Evolutionary conservation across 2,888 invertebrate genomes (phyloP).

Genomic region (Mechanitis messenoides): DNA sequence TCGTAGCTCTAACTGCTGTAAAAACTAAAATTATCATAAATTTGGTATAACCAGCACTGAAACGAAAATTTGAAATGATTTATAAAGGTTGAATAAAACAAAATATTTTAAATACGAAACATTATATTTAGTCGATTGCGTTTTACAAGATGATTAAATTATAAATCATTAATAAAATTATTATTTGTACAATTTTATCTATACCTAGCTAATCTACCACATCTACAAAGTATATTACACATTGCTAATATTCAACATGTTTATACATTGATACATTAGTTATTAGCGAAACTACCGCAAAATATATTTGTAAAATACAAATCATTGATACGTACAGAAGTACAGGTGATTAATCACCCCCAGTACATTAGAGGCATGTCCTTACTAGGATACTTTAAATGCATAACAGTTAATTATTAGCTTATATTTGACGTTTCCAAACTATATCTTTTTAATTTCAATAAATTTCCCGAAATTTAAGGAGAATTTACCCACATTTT

Average conservation of each 20-base stretch:
- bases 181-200: constrained; percentile 74
- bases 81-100: constrained; percentile 26
- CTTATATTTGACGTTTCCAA: not conserved
- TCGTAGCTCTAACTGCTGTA: too few species aligned
- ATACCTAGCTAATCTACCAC: constrained; percentile 71
- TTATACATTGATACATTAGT: constrained; percentile 60
- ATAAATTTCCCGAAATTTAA: not conserved
- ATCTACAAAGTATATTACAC: constrained; percentile 70
- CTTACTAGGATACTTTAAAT: not conserved
- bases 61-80: too few species aligned
- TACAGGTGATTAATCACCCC: not conserved
- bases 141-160: constrained; percentile 75
- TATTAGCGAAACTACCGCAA: constrained; percentile 47
- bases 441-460: not conserved
- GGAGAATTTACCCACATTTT: too few species aligned
- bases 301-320: constrained; percentile 58
- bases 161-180: constrained; percentile 66
- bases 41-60: too few species aligned
- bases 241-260: constrained; percentile 71
- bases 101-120: constrained; percentile 52
- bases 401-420: constrained; percentile 1
- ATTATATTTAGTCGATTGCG: constrained; percentile 75
- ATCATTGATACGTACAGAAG: constrained; percentile 36
- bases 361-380: not conserved
- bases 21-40: too few species aligned